Conservation (phyloP, 1,140 invertebrate genomes). For the Drosophila cardini region DNA sequence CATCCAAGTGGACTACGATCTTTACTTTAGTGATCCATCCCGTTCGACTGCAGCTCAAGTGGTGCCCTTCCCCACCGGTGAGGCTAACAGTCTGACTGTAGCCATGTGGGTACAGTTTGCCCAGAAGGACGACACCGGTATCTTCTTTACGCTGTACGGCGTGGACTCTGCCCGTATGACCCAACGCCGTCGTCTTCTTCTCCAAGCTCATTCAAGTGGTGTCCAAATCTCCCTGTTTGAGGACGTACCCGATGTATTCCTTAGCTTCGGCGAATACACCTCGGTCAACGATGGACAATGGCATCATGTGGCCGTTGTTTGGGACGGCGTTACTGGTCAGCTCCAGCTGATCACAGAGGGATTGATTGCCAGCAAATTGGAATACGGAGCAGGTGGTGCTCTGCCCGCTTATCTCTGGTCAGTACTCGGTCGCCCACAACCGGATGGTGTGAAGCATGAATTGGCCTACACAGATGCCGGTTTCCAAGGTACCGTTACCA, state of each 20-base stretch:
- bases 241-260: slow-evolving; percentile 94
- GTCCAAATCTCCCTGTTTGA: slow-evolving; percentile 95
- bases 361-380: slow-evolving; percentile 94
- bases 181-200: slow-evolving; percentile 90
- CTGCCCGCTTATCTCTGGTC: slow-evolving; percentile 95
- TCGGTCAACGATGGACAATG: slow-evolving; percentile 98
- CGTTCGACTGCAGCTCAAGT: slow-evolving; percentile 95
- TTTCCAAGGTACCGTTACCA: slow-evolving; percentile 97
- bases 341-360: slow-evolving; percentile 96
- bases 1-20: slow-evolving; percentile 98
- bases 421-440: slow-evolving; percentile 94
- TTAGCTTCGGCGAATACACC: slow-evolving; percentile 95
- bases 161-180: slow-evolving; percentile 93
- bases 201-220: slow-evolving; percentile 95
- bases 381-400: slow-evolving; percentile 92
- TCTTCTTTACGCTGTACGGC: slow-evolving; percentile 96
- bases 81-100: slow-evolving; percentile 92
- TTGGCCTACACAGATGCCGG: slow-evolving; percentile 92
- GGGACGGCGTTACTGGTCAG: slow-evolving; percentile 94
- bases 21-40: slow-evolving; percentile 96
- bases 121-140: slow-evolving; percentile 94
- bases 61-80: slow-evolving; percentile 93
- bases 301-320: slow-evolving; percentile 97
- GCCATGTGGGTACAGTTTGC: slow-evolving; percentile 98
- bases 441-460: slow-evolving; percentile 86